Base-by-base conservation (phyloP, 2,888 invertebrate species). In the Athalia cordata region DNA sequence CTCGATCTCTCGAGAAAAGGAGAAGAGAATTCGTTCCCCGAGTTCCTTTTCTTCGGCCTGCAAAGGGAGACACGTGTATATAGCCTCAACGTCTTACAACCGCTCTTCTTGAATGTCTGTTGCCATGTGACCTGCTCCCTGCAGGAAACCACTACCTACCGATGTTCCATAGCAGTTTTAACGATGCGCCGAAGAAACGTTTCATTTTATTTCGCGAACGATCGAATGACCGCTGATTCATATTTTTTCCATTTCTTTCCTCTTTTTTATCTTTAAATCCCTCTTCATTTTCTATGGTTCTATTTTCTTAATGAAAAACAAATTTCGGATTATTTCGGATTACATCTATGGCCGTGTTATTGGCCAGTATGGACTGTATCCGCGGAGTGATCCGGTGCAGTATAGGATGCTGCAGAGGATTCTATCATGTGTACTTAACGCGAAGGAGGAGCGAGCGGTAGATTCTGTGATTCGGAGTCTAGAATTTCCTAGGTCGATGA, bases 401-500 rank as follows among this genome's bases (percentile, higher is more conserved):
- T 3, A 7, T 8, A 6, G 5, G 62, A 43, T 15, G 29, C 5
- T 11, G 4, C 5, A 47, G 43, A 29, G 15, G 5, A 68, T 68
- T n/a, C 52, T 72, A 59, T 47, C 57, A 57, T 72, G 45, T 4
- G 47, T n/a, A 11, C n/a, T 55, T 4, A n/a, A 55, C 55, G 67
- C 9, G 15, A 0, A 7, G 72, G 47, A 29, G 52, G 29, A 29
- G 13, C 13, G 29, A 29, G 13, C 13, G 59, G 5, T 15, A 43
- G 62, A 62, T 8, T 49, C n/a, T n/a, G n/a, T 29, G 29, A 29
- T 66, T 15, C 49, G 9, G 57, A 72, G 72, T 72, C 45, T 72
- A 72, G 59, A 59, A 43, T 72, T 45, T 72, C 57, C 13, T 72
- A 72, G 72, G 57, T 72, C 75, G 75, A 75, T 75, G 75, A 59